Conservation (phyloP, 1,140 invertebrate genomes). For the Manduca sexta region DNA sequence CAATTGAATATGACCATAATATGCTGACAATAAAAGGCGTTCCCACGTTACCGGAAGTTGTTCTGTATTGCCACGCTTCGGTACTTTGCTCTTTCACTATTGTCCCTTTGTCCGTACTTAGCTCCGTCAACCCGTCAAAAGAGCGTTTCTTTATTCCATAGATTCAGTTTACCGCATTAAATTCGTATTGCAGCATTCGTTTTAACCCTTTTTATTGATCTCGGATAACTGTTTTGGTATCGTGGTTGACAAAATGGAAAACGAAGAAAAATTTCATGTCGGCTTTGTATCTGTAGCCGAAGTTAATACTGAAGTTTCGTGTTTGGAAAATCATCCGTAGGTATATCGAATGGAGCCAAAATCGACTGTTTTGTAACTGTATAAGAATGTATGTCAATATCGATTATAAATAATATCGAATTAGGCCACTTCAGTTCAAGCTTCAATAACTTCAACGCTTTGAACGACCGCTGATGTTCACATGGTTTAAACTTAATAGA, state of each 20-base stretch:
- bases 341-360: too few relatives aligned
- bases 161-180: slow-evolving; percentile 53
- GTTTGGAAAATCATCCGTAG: too few relatives aligned
- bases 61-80: slow-evolving; percentile 54
- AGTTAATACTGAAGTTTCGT: too few relatives aligned
- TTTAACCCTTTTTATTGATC: slow-evolving; percentile 43
- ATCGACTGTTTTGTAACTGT: too few relatives aligned
- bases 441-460: too few relatives aligned
- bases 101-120: slow-evolving; percentile 60
- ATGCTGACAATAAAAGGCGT: slow-evolving; percentile 46
- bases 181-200: slow-evolving; percentile 55
- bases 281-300: too few relatives aligned
- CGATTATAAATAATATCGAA: too few relatives aligned
- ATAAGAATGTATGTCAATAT: too few relatives aligned
- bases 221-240: slow-evolving; percentile 10
- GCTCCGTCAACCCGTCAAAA: slow-evolving; percentile 46
- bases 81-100: slow-evolving; percentile 61
- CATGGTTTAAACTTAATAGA: too few relatives aligned
- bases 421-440: too few relatives aligned
- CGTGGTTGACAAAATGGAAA: background rate
- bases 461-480: too few relatives aligned
- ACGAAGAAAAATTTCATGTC: background rate
- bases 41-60: slow-evolving; percentile 61
- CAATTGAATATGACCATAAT: slow-evolving; percentile 1
- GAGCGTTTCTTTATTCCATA: slow-evolving; percentile 45